A percentile compares a stretch with the other conserved stretches of the same genome.
Evolutionary conservation across 2,888 invertebrate genomes (phyloP).

Genomic region (Phorcus lineatus): DNA sequence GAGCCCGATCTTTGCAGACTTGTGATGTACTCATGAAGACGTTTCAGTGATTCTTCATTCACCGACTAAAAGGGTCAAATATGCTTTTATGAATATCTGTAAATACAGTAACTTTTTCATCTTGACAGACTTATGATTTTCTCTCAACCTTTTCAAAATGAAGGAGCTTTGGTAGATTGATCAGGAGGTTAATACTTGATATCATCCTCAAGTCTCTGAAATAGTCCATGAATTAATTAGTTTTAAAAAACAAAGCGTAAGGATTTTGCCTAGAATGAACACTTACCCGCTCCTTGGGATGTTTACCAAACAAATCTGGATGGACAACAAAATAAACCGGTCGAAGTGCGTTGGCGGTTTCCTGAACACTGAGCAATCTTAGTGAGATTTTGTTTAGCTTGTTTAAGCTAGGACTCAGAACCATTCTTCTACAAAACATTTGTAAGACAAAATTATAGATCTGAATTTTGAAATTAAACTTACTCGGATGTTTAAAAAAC

Average conservation of each 20-base stretch:
- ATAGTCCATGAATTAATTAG: too few relatives aligned
- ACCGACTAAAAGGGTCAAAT: constrained; percentile 80
- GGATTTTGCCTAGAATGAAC: neutral
- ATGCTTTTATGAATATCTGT: neutral
- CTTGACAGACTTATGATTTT: too few relatives aligned
- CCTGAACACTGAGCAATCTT: constrained; percentile 73
- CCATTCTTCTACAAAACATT: too few relatives aligned
- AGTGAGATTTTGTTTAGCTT: neutral
- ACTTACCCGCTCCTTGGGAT: constrained; percentile 89
- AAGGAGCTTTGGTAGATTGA: too few relatives aligned
- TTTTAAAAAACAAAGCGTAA: neutral
- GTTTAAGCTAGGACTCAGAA: neutral
- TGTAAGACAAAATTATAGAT: too few relatives aligned
- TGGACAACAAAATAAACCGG: constrained; percentile 97
- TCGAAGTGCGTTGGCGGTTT: constrained; percentile 91
- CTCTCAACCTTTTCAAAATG: too few relatives aligned
- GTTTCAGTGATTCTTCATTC: constrained; percentile 93
- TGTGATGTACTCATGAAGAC: constrained; percentile 89
- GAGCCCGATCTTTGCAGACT: constrained; percentile 81
- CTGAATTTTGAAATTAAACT: too few relatives aligned
- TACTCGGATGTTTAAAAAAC: too few relatives aligned
- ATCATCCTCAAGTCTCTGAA: too few relatives aligned
- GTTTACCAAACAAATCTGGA: constrained; percentile 94
- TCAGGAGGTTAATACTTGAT: too few relatives aligned
- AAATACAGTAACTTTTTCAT: neutral